A percentile compares a stretch with the other conserved stretches of the same genome.
Evolutionary conservation across 2,888 invertebrate species (phyloP).

Genomic region (Tipula helvola): DNA sequence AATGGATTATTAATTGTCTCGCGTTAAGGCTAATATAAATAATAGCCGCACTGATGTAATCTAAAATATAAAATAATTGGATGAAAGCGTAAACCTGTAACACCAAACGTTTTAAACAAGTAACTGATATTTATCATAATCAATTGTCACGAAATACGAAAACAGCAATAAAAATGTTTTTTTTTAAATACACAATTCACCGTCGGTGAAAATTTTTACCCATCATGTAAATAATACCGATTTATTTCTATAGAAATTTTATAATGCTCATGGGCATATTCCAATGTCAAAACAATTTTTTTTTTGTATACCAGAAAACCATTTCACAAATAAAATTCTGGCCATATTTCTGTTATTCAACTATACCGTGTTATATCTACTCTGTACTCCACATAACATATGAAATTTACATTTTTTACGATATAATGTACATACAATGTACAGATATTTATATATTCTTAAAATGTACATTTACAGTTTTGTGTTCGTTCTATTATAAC

Average conservation of each 20-base stretch:
- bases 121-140: neutral
- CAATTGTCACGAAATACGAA: neutral
- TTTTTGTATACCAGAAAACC: neutral
- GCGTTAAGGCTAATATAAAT: too few species aligned
- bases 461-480: neutral
- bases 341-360: neutral
- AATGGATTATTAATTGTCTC: too few species aligned
- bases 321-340: neutral
- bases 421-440: neutral
- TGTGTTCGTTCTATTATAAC: neutral
- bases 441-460: neutral
- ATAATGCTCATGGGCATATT: neutral
- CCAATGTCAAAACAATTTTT: neutral
- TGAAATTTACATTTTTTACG: too few species aligned
- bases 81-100: neutral
- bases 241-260: neutral
- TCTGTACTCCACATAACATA: neutral
- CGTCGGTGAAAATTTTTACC: neutral
- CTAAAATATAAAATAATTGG: too few species aligned
- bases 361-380: neutral
- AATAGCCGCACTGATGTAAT: too few species aligned
- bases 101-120: neutral
- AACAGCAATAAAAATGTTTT: neutral
- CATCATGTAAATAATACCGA: neutral
- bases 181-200: neutral